These are phyloP conservation scores for Dicrurus megarhynchus DNA, from an alignment of 2,113 vertebrate genomes.

Conservation along the genomic window DNA sequence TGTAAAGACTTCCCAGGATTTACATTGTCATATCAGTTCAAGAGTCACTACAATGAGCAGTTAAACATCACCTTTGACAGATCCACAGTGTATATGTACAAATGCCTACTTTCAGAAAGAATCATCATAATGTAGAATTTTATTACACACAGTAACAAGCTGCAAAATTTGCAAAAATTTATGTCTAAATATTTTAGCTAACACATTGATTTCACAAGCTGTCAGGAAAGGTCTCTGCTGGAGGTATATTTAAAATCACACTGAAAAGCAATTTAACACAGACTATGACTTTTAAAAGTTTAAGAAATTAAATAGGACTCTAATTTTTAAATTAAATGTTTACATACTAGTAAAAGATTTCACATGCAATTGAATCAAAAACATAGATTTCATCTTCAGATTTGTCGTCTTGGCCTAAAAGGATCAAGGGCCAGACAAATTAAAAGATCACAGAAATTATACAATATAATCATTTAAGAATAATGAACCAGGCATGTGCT, in stretches of 20 bases:
- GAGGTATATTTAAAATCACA: neutral
- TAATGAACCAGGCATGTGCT: neutral
- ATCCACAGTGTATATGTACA: neutral
- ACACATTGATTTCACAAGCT: neutral
- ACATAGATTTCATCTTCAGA: neutral
- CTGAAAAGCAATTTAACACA: neutral
- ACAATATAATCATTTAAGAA: neutral
- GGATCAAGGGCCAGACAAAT: neutral
- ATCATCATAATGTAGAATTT: neutral
- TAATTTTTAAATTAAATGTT: neutral
- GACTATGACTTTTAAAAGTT: neutral
- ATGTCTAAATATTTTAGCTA: neutral
- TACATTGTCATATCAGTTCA: neutral
- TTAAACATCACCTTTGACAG: neutral
- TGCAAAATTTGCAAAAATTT: neutral
- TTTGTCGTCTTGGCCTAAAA: neutral
- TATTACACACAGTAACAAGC: neutral
- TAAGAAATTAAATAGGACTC: neutral
- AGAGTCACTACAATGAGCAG: neutral
- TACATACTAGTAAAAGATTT: neutral
- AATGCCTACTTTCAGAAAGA: neutral
- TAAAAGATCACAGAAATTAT: neutral
- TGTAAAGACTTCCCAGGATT: neutral
- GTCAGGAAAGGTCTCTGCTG: neutral
- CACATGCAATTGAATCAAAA: neutral